These are phyloP conservation scores for Pegea sp. DNA, from an alignment of 23 tunicate genomes.

Conservation along the genomic window DNA sequence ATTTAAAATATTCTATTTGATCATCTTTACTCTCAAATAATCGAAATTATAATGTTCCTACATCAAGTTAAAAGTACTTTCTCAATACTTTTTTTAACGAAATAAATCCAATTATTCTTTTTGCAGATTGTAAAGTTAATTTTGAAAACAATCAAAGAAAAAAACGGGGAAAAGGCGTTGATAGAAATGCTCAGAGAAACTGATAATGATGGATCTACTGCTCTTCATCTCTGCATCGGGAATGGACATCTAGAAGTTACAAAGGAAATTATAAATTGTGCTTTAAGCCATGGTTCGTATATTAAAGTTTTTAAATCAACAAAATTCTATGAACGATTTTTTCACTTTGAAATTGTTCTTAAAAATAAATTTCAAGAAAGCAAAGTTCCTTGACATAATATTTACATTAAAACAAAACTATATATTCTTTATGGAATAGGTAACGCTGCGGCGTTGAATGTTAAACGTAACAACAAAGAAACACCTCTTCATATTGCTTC, in stretches of 20 bases:
- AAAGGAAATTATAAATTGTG: slow-evolving; percentile 14
- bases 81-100: neutral
- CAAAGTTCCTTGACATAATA: no score
- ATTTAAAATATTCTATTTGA: no score
- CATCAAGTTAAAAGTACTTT: neutral
- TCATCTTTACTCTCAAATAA: no score
- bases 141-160: slow-evolving; percentile 7
- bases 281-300: slow-evolving; percentile 3
- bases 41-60: neutral
- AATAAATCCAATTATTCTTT: neutral
- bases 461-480: slow-evolving; percentile 24
- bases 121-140: slow-evolving; percentile 56
- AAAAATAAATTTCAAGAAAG: no score
- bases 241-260: slow-evolving; percentile 65
- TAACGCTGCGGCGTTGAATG: slow-evolving; percentile 12
- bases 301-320: no score
- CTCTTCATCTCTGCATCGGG: slow-evolving; percentile 65
- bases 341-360: no score
- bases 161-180: neutral
- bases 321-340: no score
- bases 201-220: slow-evolving; percentile 77
- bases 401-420: no score
- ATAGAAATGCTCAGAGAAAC: slow-evolving; percentile 28
- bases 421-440: no score
- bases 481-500: slow-evolving; percentile 80